Conservation (phyloP, 2,888 invertebrate genomes). For the Amphipyra tragopoginis region DNA sequence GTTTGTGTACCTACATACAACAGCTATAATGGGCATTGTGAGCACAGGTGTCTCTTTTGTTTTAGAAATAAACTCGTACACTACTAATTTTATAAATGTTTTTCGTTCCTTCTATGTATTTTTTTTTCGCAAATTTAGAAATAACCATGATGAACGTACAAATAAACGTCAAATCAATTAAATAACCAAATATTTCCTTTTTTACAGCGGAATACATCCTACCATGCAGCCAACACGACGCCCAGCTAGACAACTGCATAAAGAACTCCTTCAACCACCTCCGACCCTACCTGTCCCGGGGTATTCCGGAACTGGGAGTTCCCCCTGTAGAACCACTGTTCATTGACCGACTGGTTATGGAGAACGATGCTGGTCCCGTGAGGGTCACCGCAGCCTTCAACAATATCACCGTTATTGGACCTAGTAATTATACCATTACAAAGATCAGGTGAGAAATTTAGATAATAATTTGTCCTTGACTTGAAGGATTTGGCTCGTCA, state of each 20-base stretch:
- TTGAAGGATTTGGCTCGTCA: not conserved
- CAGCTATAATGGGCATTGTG: too few species aligned
- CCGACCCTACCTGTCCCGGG: slow-evolving; percentile 92
- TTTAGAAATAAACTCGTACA: too few species aligned
- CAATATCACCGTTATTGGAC: slow-evolving; percentile 94
- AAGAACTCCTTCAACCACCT: slow-evolving; percentile 93
- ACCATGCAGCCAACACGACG: slow-evolving; percentile 92
- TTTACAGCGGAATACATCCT: slow-evolving; percentile 92
- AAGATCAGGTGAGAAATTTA: slow-evolving; percentile 90
- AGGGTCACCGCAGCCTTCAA: slow-evolving; percentile 93
- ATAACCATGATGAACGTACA: too few species aligned
- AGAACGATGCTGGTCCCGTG: slow-evolving; percentile 94
- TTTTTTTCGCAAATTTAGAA: too few species aligned
- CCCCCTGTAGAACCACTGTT: slow-evolving; percentile 93
- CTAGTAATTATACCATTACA: slow-evolving; percentile 93
- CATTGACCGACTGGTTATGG: slow-evolving; percentile 93
- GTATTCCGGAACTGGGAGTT: slow-evolving; percentile 92
- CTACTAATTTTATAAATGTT: too few species aligned
- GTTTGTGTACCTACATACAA: too few species aligned
- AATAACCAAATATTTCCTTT: not conserved
- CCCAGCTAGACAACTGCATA: slow-evolving; percentile 92
- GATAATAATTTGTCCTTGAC: slow-evolving; percentile 13
- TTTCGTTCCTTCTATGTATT: too few species aligned
- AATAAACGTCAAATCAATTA: not conserved
- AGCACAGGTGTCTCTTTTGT: too few species aligned